These are phyloP conservation scores for Bettongia penicillata DNA, from an alignment of 2,113 vertebrate genomes.

Conservation along the genomic window DNA sequence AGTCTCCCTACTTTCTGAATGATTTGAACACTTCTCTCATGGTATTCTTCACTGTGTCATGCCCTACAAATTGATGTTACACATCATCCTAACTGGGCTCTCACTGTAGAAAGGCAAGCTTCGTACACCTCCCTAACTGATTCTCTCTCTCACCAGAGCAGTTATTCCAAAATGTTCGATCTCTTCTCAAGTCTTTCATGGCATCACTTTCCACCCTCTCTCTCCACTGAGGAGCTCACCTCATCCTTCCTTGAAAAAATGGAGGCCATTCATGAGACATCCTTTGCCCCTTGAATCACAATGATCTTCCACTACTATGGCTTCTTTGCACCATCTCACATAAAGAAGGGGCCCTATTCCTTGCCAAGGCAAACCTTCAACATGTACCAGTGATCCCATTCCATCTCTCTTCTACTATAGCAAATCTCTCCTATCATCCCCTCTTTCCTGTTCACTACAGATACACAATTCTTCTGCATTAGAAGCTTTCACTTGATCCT, in stretches of 20 bases:
- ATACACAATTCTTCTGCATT: neutral
- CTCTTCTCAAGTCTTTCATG: neutral
- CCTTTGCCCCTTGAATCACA: neutral
- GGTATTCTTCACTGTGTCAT: neutral
- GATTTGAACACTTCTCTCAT: neutral
- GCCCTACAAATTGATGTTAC: neutral
- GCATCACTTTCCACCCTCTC: neutral
- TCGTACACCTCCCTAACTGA: neutral
- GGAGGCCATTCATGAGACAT: neutral
- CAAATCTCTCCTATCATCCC: neutral
- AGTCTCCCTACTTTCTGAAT: neutral
- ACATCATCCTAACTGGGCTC: neutral
- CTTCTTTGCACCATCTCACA: neutral
- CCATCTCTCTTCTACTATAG: neutral
- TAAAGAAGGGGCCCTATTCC: neutral
- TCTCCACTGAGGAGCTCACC: neutral
- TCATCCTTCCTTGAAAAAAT: neutral
- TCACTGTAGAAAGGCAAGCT: neutral
- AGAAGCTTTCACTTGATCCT: neutral
- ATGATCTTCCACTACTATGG: neutral
- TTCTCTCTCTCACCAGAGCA: neutral
- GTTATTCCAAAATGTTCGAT: neutral
- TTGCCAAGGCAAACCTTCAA: neutral
- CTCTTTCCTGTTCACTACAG: neutral
- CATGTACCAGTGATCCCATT: neutral